These are phyloP conservation scores for Ormyrus rosae DNA, from an alignment of 2,888 invertebrate genomes.

Conservation along the genomic window DNA sequence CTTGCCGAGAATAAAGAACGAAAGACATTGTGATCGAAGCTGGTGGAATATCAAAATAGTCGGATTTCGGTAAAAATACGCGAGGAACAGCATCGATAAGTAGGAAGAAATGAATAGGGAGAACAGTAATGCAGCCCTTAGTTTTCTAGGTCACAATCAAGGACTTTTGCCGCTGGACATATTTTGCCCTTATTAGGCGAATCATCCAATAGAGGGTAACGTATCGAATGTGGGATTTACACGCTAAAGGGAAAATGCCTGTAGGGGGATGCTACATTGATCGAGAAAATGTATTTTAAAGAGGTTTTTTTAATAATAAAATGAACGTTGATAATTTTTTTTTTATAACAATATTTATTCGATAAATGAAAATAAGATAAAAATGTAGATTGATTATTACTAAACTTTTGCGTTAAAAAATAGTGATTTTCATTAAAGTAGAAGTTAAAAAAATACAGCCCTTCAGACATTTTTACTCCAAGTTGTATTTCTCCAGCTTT, in stretches of 20 bases:
- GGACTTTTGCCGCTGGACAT: conserved; percentile 11
- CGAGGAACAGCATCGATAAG: neutral
- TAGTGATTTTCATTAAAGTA: neutral
- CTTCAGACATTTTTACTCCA: no score
- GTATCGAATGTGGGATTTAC: neutral
- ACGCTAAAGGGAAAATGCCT: neutral
- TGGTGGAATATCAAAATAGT: neutral
- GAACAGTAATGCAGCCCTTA: neutral
- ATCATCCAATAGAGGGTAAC: conserved; percentile 5
- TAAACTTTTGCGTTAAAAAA: neutral
- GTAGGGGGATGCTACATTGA: neutral
- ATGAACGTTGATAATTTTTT: no score
- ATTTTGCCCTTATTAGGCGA: conserved; percentile 23
- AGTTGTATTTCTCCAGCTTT: no score
- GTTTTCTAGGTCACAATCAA: conserved; percentile 18
- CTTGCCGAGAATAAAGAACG: neutral
- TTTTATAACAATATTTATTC: no score
- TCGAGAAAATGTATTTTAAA: no score
- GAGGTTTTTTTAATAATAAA: no score
- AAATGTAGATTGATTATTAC: no score
- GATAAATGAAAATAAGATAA: no score
- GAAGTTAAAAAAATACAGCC: neutral
- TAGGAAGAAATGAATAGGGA: neutral
- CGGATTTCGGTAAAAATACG: neutral
- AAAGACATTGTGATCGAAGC: neutral